Base-by-base conservation (phyloP, 2,888 invertebrate species). In the Eupeodes latifasciatus region DNA sequence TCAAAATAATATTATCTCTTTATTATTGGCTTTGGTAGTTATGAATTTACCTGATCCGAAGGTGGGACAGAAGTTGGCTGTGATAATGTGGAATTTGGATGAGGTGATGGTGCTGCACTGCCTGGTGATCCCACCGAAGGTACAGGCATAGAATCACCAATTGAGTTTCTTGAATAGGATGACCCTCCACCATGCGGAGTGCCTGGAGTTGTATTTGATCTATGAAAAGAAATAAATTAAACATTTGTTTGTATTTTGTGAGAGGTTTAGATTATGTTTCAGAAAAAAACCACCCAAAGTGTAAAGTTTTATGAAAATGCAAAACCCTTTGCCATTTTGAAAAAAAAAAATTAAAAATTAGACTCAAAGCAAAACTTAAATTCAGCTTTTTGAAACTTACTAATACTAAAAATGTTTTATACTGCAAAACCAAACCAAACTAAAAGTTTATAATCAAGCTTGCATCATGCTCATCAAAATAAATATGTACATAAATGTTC, bases 61-160 rank as follows among this genome's bases (percentile, higher is more conserved):
- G 96, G 95, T 84, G 96, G 96, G 89, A 96, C 96, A 14, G 96
- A 96, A 11, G 96, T 95, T 89, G 95, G 96, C 91, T 96, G 96
- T 88, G 96, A 96, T 90, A 96, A 96, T 78, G 96, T 95, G 77
- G 93, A 93, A 90, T 93, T 93, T 27, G 93, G 92, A 91, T 92
- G 92, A 40, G 96, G 97, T 75, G 96, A 96, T 4, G 96, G 95
- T 66, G 95, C 95, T 82, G 96, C 95, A 89, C 96, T 95, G 85
- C 96, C 94, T 80, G 96, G 95, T 81, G 96, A 95, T 2, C 95
- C 96, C 59, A 95, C 95, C 10, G 95, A 95, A 34, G 93, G 92
- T 81, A 93, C 91, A 11, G 93, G 92, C 92, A 93, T 91, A 72
- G 93, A 92, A 88, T 93, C 93, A 67, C 92, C 93, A 87, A 93